Evolutionary conservation across 2,113 vertebrate species (phyloP), one percentile per base, ranked within the genome.

Genomic region (Spheniscus mendiculus): DNA sequence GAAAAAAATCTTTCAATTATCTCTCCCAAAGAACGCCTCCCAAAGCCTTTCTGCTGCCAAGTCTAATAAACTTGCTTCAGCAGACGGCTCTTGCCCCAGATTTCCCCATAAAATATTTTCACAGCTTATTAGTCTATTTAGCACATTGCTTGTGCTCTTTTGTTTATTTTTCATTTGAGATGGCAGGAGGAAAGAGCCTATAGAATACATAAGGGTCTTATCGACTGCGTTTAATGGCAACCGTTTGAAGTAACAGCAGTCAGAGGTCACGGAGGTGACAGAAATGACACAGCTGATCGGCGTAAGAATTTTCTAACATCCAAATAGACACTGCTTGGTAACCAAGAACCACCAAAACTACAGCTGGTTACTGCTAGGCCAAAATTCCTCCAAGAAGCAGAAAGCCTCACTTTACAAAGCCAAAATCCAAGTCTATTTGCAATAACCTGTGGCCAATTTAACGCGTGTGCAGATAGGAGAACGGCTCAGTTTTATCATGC

Each of bases 1-100:
- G 88, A 95, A 95, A 90, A 97, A 97, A 95, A 96, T 89, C 97
- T 96, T 97, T 97, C 97, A 87, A 94, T 97, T 98, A 89, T 47
- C 83, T 92, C 97, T 97, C 96, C 96, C 95, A 69, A 92, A 82
- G 83, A 95, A 95, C 23, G 8, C 74, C 78, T 93, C 95, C 87
- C 21, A 20, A 87, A 97, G 97, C 95, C 95, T 59, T 95, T 79
- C 97, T 93, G 92, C 94, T 95, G 93, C 92, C 97, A 96, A 94
- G 92, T 79, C 87, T 90, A 97, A 95, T 73, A 42, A 88, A 95
- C 91, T 97, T 61, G 7, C 96, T 91, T 72, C 87, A 49, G 95
- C 95, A 98, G 90, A 82, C 94, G 97, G 91, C 91, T 97, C 94
- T 80, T 95, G 97, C 97, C 97, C 98, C 96, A 95, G 97, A 98